phyloP scores from a whole-genome alignment of 1,140 invertebrate species.

The Aphis craccivora region DNA sequence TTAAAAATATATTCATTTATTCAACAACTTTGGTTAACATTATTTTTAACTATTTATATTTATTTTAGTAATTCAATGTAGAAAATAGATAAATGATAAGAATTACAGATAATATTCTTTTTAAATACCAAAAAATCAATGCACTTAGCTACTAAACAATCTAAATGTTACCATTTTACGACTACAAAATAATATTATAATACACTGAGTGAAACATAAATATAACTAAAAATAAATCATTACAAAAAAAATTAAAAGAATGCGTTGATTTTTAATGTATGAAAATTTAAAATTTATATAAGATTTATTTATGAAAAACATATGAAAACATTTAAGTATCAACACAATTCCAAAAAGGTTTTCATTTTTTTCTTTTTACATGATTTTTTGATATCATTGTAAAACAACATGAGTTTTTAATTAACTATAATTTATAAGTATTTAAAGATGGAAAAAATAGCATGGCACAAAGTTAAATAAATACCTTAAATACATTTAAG shows the following conservation, averaged over 20 bases:
- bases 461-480: too few species aligned
- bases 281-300: neutral
- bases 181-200: neutral
- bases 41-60: neutral
- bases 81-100: neutral
- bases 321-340: too few species aligned
- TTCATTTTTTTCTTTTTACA: neutral
- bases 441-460: neutral
- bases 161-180: neutral
- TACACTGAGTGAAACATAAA: neutral
- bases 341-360: neutral
- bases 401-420: neutral
- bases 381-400: neutral
- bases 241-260: neutral
- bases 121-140: neutral
- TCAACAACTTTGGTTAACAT: neutral
- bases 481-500: too few species aligned
- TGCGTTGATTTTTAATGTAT: neutral
- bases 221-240: conserved; percentile 4
- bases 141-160: neutral
- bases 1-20: neutral
- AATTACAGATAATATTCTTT: neutral
- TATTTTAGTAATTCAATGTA: neutral
- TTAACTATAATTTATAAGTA: neutral
- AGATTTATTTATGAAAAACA: neutral